Base-by-base conservation (phyloP, 1,140 invertebrate genomes). In the Drosophila seguyi region DNA sequence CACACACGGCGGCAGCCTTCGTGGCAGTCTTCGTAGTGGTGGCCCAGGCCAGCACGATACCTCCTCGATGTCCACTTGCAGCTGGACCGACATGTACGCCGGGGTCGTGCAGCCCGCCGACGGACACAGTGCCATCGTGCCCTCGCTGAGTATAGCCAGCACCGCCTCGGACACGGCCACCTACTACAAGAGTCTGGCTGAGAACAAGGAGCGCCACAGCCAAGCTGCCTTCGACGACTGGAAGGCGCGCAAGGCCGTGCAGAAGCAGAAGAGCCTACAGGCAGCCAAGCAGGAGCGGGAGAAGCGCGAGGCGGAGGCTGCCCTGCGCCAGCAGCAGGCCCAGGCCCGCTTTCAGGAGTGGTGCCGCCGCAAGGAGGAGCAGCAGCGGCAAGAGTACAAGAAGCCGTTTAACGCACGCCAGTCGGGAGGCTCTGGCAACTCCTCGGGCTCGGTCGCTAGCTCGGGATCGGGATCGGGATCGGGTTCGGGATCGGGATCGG, bases 1-100 rank as follows among this genome's bases (percentile, higher is more conserved):
- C 11, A 45, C 22, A 6, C 11, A 29, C 1, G 36, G 36, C 8
- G 42, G 62, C 6, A 53, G 62, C 6, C 39, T 31, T 18, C 42
- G 18, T 8, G 18, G 57, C 14, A 69, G 74, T 8, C 38, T 29
- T 1, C 13, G 63, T 0, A 47, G 22, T 10, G 45, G 14, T 27
- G 50, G 57, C 6, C 34, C 60, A 7, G 58, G 62, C 5, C 48
- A 45, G 13, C 48, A 65, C 5, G 72, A 80, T 16, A 42, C 45
- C 45, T 73, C 76, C 11, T 88, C 84, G n/a, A 45, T 61, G 4
- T 87, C 84, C 27, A 69, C 67, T 3, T 84, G 80, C 38, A 88
- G 85, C 50, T 88, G 84, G 84, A 62, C 67, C 0, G 77, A 73
- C 4, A 82, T 82, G 83, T 86, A 87, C 20, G 62, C 66, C n/a